Conservation (phyloP, 2,113 vertebrate genomes). For the Opisthocomus hoazin region DNA sequence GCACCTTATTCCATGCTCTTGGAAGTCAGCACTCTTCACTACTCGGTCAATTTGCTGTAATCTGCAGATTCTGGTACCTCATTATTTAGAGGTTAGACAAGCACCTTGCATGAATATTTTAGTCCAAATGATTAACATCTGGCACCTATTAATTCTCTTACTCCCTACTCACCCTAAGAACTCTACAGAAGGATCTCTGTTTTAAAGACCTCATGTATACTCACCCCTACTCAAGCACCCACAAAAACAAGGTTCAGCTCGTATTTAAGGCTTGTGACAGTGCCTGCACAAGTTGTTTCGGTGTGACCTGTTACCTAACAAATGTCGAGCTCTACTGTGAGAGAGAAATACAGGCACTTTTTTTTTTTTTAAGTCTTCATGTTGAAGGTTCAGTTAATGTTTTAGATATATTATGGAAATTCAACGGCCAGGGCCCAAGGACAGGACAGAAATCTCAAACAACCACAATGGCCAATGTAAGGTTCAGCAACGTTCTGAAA, state of each 20-base stretch:
- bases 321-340: neutral
- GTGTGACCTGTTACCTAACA: neutral
- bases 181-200: neutral
- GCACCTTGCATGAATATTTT: neutral
- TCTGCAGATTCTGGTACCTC: neutral
- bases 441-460: neutral
- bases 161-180: neutral
- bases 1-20: neutral
- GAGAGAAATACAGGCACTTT: neutral
- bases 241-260: neutral
- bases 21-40: neutral
- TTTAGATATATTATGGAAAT: neutral
- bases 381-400: neutral
- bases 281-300: neutral
- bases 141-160: neutral
- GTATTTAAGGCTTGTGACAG: neutral
- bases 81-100: neutral
- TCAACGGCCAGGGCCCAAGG: neutral
- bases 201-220: neutral
- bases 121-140: neutral
- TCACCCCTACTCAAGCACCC: neutral
- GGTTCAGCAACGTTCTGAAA: neutral
- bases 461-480: neutral
- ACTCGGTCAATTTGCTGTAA: neutral
- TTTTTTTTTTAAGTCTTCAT: neutral